A percentile compares a stretch with the other conserved stretches of the same genome.
These are phyloP conservation scores for Drosophila cardini DNA, from an alignment of 1,140 invertebrate species.

Conservation along the genomic window DNA sequence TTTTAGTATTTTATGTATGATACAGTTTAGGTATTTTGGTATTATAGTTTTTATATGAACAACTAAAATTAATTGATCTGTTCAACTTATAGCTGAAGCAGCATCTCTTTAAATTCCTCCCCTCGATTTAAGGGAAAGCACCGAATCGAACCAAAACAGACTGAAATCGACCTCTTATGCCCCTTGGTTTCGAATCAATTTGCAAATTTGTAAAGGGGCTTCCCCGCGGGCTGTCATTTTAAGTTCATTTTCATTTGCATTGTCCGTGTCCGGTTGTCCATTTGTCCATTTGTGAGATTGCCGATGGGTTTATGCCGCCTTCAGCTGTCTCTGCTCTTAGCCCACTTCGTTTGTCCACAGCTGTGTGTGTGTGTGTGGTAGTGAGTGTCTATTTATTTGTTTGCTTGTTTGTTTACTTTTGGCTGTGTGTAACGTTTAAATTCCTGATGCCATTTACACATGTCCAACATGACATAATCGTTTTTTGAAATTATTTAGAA, in stretches of 20 bases:
- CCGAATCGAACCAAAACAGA: no score
- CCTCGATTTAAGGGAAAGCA: no score
- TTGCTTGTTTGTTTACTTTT: slow-evolving; percentile 30
- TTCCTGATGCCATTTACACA: slow-evolving; percentile 69
- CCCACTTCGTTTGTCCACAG: neutral
- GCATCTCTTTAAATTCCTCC: neutral
- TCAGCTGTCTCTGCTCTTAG: neutral
- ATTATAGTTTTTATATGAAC: no score
- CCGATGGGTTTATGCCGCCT: slow-evolving; percentile 6
- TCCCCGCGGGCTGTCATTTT: slow-evolving; percentile 59
- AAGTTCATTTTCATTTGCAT: slow-evolving; percentile 66
- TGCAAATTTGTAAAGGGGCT: slow-evolving; percentile 42
- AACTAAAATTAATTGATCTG: no score
- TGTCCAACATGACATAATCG: slow-evolving; percentile 80
- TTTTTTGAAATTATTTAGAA: slow-evolving; percentile 68
- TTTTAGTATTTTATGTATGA: no score
- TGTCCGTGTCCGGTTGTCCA: slow-evolving; percentile 33
- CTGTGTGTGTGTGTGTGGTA: slow-evolving; percentile 2
- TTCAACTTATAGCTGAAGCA: neutral
- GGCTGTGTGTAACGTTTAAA: slow-evolving; percentile 57
- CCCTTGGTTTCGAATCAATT: slow-evolving; percentile 37
- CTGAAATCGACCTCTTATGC: neutral
- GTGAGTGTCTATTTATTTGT: slow-evolving; percentile 11
- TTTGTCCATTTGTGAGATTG: slow-evolving; percentile 34
- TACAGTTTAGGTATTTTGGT: no score